A percentile compares a stretch with the other conserved stretches of the same genome.
phyloP scores from a whole-genome alignment of 2,113 vertebrate genomes.

The Calyptommatus sinebrachiatus region DNA sequence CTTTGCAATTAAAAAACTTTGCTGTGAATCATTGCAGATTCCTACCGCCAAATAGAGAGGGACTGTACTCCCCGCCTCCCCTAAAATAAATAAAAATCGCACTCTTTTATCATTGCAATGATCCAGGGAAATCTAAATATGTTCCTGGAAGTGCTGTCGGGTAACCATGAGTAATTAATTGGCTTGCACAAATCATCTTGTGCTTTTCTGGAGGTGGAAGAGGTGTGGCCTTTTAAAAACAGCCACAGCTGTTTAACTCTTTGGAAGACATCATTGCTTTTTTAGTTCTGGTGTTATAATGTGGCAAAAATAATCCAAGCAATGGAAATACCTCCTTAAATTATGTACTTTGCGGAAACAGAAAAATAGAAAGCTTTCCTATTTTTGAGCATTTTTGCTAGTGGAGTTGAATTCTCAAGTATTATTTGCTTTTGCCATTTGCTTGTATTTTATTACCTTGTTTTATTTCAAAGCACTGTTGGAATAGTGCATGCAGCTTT shows the following conservation, averaged over 20 bases:
- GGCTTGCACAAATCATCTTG: conserved; percentile 5
- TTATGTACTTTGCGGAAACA: background rate
- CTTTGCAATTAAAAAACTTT: conserved; percentile 26
- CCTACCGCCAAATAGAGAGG: conserved; percentile 16
- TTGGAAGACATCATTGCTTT: background rate
- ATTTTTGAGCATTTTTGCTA: background rate
- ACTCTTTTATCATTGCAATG: conserved; percentile 7
- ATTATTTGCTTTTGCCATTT: background rate
- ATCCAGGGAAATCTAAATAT: conserved; percentile 15
- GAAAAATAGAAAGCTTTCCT: background rate
- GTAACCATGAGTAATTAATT: conserved; percentile 18
- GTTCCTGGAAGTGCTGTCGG: background rate
- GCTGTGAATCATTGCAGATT: conserved; percentile 20
- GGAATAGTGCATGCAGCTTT: too few relatives aligned
- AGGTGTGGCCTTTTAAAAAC: background rate
- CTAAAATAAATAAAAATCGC: background rate
- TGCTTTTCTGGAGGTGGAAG: background rate
- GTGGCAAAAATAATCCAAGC: background rate
- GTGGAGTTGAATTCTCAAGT: background rate
- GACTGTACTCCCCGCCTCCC: background rate
- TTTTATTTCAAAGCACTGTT: too few relatives aligned
- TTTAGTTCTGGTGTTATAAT: background rate
- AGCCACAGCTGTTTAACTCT: background rate
- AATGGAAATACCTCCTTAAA: too few relatives aligned
- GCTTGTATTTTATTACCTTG: background rate